Conservation (phyloP, 1,140 invertebrate species). For the Ceratina australensis region DNA sequence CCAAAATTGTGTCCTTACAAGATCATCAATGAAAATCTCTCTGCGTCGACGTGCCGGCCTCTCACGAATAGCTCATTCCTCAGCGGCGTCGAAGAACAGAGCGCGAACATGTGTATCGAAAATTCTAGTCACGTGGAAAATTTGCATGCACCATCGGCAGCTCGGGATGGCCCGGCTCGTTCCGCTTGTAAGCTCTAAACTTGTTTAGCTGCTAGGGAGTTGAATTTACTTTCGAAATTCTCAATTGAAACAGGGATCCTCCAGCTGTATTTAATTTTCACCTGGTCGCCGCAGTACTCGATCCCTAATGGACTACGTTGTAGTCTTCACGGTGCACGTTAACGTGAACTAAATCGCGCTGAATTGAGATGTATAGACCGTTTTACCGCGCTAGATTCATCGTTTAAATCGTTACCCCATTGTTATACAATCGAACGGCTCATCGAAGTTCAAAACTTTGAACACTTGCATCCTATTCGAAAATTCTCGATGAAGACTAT, state of each 20-base stretch:
- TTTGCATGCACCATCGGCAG: constrained; percentile 19
- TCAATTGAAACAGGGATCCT: not conserved
- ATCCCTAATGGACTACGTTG: not conserved
- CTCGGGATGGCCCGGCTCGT: not conserved
- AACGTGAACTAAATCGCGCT: too few relatives aligned
- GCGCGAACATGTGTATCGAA: constrained; percentile 9
- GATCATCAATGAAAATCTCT: constrained; percentile 5
- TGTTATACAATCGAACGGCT: not conserved
- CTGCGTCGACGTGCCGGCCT: not conserved
- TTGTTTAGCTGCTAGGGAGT: not conserved
- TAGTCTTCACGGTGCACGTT: not conserved
- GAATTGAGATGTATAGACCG: not conserved
- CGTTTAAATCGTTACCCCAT: not conserved
- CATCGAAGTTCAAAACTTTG: too few relatives aligned
- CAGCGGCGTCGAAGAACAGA: not conserved
- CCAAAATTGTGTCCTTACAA: too few relatives aligned
- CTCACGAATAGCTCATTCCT: not conserved
- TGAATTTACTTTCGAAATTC: constrained; percentile 15
- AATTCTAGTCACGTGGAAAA: constrained; percentile 36
- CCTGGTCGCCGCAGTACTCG: too few relatives aligned
- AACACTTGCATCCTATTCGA: too few relatives aligned
- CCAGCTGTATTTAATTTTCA: not conserved
- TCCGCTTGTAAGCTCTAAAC: not conserved
- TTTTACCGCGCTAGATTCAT: not conserved
- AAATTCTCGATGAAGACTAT: too few relatives aligned